Conservation (phyloP, 2,888 invertebrate species). For the Brenthis daphne region DNA sequence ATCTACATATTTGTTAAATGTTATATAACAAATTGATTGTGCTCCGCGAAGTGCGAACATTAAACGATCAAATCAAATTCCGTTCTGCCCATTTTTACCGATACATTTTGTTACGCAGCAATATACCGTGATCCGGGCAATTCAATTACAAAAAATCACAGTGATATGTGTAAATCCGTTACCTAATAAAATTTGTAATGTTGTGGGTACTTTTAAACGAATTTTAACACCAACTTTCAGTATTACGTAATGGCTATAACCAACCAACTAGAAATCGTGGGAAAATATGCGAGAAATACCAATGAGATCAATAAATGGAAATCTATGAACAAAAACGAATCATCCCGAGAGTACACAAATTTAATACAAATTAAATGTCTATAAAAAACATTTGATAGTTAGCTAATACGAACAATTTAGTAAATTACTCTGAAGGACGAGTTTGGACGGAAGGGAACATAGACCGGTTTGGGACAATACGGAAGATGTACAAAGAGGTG, state of each 20-base stretch:
- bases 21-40: not conserved
- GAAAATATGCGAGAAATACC: slow-evolving; percentile 43
- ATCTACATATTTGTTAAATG: not conserved
- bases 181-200: slow-evolving; percentile 37
- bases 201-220: slow-evolving; percentile 38
- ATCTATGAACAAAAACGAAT: slow-evolving; percentile 31
- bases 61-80: slow-evolving; percentile 2
- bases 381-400: slow-evolving; percentile 4
- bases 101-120: slow-evolving; percentile 35
- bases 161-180: slow-evolving; percentile 37
- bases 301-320: slow-evolving; percentile 43
- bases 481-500: slow-evolving; percentile 56
- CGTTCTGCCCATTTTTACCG: slow-evolving; percentile 31
- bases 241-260: slow-evolving; percentile 37
- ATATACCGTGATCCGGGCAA: slow-evolving; percentile 35
- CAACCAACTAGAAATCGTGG: slow-evolving; percentile 41
- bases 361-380: slow-evolving; percentile 24
- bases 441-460: slow-evolving; percentile 51
- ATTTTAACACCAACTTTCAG: slow-evolving; percentile 43
- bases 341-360: slow-evolving; percentile 22
- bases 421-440: slow-evolving; percentile 31
- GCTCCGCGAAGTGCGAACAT: not conserved
- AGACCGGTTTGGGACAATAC: slow-evolving; percentile 54
- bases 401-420: slow-evolving; percentile 11
- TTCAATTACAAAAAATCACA: slow-evolving; percentile 39